Conservation (phyloP, 2,113 vertebrate genomes). For the Oryzias melastigma region DNA sequence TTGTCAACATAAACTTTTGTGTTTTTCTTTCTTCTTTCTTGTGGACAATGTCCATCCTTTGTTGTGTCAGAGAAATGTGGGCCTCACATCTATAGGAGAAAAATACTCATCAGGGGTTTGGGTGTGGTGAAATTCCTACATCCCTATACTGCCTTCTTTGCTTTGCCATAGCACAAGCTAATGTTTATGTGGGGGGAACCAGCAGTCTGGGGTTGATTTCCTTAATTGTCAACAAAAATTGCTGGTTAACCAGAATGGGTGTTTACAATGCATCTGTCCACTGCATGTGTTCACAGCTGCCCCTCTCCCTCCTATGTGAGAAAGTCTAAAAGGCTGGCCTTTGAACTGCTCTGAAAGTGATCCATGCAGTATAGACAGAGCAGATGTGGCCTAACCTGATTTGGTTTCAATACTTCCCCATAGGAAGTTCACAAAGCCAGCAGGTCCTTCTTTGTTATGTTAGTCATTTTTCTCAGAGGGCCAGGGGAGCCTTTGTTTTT, state of each 20-base stretch:
- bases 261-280: conserved; percentile 49
- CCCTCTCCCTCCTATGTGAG: conserved; percentile 64
- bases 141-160: conserved; percentile 24
- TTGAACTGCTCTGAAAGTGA: conserved; percentile 77
- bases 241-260: conserved; percentile 53
- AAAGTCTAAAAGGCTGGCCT: conserved; percentile 71
- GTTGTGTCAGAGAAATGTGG: conserved; percentile 48
- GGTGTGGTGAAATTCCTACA: conserved; percentile 42
- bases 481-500: conserved; percentile 34
- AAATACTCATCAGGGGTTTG: conserved; percentile 46
- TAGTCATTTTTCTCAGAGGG: conserved; percentile 67
- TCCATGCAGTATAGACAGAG: conserved; percentile 73
- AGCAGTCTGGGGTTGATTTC: conserved; percentile 39
- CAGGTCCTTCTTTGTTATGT: conserved; percentile 74
- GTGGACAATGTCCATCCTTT: conserved; percentile 39
- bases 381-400: conserved; percentile 79
- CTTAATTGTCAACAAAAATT: conserved; percentile 55
- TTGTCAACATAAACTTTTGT: conserved; percentile 20
- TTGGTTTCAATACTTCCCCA: conserved; percentile 78
- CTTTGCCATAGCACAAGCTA: conserved; percentile 46
- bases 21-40: conserved; percentile 45
- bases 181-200: conserved; percentile 50
- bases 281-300: conserved; percentile 70
- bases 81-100: conserved; percentile 38
- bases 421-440: conserved; percentile 77